Percentiles rank a stretch among this genome's conserved stretches.
Evolutionary conservation across 2,797 vertebrate species (phyloP).

Genomic region (Bovichtus variegatus): DNA sequence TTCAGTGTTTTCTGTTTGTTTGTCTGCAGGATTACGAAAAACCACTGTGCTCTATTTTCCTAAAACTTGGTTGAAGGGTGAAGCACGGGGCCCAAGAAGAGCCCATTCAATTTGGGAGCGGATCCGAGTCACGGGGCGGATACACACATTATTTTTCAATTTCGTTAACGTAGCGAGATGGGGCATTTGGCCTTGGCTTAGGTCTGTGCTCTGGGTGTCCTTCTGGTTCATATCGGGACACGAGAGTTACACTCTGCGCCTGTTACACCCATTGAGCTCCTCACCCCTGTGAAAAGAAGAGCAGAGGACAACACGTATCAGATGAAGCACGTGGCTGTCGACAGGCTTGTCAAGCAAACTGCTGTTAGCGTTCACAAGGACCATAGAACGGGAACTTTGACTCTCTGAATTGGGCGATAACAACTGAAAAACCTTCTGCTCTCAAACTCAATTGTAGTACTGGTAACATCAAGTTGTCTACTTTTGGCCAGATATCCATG

Average conservation of each 20-base stretch:
- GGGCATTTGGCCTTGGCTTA: no score
- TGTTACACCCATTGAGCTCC: neutral
- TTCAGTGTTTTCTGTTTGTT: no score
- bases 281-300: conserved; percentile 5
- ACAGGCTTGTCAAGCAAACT: neutral
- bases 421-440: neutral
- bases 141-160: no score
- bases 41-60: no score
- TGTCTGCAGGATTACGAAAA: no score
- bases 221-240: neutral
- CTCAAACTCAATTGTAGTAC: conserved; percentile 7
- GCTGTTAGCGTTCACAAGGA: neutral
- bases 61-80: no score
- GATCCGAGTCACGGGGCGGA: no score
- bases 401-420: neutral
- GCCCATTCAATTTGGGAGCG: no score
- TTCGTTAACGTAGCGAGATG: no score
- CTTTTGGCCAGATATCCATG: conserved; percentile 2
- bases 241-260: neutral
- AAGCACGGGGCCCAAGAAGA: no score
- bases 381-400: neutral
- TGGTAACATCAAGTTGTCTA: conserved; percentile 17
- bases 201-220: no score
- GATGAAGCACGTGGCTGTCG: conserved; percentile 5
- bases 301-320: neutral